Evolutionary conservation across 2,888 invertebrate genomes (phyloP), one percentile per base, ranked within the genome.

Genomic region (Chrysomela aeneicollis): DNA sequence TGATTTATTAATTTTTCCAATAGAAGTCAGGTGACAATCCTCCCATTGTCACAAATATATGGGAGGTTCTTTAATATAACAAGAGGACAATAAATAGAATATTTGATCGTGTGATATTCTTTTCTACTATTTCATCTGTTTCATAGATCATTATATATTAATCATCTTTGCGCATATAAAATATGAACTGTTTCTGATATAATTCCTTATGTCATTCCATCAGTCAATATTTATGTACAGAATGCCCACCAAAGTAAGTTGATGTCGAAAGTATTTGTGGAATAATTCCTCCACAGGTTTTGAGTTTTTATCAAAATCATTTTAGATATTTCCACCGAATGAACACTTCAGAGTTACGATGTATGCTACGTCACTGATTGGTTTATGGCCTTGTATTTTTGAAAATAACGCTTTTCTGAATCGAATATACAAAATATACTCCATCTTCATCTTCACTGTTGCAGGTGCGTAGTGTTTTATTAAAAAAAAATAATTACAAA

Each of bases 341-440:
- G 50, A 60, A 19, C 67, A 71, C 50, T 61, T 71, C 49, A 63
- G 37, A 30, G 54, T 71, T 6, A 55, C 67, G 9, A 69, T 71
- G 71, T 64, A 64, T 37, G 65, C 26, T 37, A 65, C 63, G 12
- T 63, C 65, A 3, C 30, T 66, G 1, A 15, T 71, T 12, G 71
- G 71, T n/a, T 62, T 67, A 9, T 69, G 69, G 59, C 71, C 71
- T 1, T 66, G 37, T 30, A 69, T 71, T 61, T 71, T 71, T 42
- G 46, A 67, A 60, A 55, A 66, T 10, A 30, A 66, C 30, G 51
- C 61, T 10, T 4, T 49, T 1, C 32, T 67, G 9, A 59, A 61
- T 37, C 54, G 46, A 18, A 22, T 58, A 17, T 71, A 71, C 54
- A 42, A 35, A 17, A n/a, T 62, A 17, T 71, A 63, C 47, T 63